A percentile compares a stretch with the other conserved stretches of the same genome.
Conservation (phyloP, 1,140 invertebrate genomes). For the Halictus rubicundus region DNA sequence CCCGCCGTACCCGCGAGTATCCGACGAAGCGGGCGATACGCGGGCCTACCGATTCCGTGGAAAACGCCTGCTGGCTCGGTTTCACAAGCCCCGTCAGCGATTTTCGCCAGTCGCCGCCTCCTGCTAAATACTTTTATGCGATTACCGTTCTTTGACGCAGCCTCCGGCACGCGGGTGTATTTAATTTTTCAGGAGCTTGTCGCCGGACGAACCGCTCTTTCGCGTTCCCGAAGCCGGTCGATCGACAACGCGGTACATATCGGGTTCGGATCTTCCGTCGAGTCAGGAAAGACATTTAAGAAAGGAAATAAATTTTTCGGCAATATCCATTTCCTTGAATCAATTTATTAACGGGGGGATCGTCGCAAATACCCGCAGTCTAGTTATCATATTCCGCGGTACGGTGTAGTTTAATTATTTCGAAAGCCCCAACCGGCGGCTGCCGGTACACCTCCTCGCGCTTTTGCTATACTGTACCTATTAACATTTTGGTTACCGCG, state of each 20-base stretch:
- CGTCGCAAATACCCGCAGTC: too few species aligned
- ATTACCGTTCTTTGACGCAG: background rate
- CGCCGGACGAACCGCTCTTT: too few species aligned
- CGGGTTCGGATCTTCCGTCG: too few species aligned
- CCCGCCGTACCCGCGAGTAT: background rate
- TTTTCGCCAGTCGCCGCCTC: slow-evolving; percentile 7
- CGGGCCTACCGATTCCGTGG: background rate
- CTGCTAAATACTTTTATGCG: background rate
- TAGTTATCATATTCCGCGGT: background rate
- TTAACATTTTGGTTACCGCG: background rate
- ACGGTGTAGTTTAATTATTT: background rate
- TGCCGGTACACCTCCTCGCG: background rate
- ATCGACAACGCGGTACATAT: too few species aligned
- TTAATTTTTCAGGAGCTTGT: too few species aligned
- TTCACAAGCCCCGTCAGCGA: slow-evolving; percentile 17
- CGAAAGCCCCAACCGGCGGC: background rate
- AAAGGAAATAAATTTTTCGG: too few species aligned
- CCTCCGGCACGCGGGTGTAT: too few species aligned
- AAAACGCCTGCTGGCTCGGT: background rate
- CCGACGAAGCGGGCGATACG: too few species aligned
- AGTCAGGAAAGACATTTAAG: too few species aligned
- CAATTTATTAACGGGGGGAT: too few species aligned
- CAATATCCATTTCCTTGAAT: too few species aligned
- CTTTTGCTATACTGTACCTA: background rate
- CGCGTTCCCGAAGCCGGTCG: too few species aligned